Base-by-base conservation (phyloP, 1,140 invertebrate genomes). In the Lerema accius region DNA sequence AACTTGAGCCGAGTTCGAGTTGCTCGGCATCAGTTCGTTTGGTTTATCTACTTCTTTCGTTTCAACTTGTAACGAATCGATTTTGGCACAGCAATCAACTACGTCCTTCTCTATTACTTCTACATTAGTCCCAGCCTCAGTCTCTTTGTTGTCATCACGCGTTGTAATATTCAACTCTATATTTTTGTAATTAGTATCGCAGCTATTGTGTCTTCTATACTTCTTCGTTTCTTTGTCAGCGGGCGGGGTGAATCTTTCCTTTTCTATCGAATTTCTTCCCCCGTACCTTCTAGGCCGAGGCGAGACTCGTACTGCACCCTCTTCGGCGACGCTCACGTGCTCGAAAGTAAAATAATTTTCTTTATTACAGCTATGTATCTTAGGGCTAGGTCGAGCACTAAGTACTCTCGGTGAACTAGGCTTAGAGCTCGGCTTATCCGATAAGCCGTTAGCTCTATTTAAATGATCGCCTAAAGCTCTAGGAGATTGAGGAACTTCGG, bases 311-410 rank as follows among this genome's bases (percentile, higher is more conserved):
- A 75, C 50, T 6, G 78, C 56, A 43, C 67, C 69, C 5, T 77
- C 76, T 46, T 82, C 80, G 19, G 71, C 63, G 4, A 65, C 42
- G 39, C 60, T 66, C 0, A 72, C 73, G 19, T 79, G 76, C 37
- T 90, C 88, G 55, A 90, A 90, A 1, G 83, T 89, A 37, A 90
- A 90, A 59, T 89, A 90, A 65, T 90, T 90, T 46, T 90, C 88
- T 62, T 90, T 89, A 66, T 90, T 90, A 67, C 76, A 79, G 75
- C 80, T 87, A 68, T 80, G 76, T 19, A 90, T 72, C 77, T 88
- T 90, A 26, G 87, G 87, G 50, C 87, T 90, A 28, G 84, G 80
- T 69, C 76, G 77, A 43, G 79, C 78, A 65, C 80, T 87, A 37
- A 85, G 37, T 14, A 91, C 60, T 72, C 82, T 81, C 5, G 90